Percentiles rank a stretch among this genome's conserved stretches.
phyloP scores from a whole-genome alignment of 2,888 invertebrate genomes.

The Tolmerus cingulatus region DNA sequence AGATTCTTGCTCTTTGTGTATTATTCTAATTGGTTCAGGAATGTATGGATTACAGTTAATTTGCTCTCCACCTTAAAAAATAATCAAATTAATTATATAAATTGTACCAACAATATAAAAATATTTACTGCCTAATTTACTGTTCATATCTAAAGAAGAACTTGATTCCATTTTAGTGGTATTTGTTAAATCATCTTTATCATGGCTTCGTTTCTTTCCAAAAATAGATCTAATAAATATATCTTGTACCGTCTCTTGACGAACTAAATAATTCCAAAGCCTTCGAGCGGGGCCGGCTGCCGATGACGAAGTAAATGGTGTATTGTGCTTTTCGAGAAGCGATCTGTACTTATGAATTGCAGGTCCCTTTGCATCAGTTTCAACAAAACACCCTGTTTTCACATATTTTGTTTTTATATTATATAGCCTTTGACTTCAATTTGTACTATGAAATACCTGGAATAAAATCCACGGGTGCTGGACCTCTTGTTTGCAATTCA shows the following conservation, averaged over 20 bases:
- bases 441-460: conserved; percentile 64
- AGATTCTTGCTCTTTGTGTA: conserved; percentile 98
- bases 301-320: conserved; percentile 84
- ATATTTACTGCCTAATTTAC: conserved; percentile 55
- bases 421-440: not conserved
- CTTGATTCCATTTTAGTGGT: conserved; percentile 52
- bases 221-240: conserved; percentile 96
- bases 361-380: conserved; percentile 77
- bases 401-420: not conserved
- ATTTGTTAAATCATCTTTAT: conserved; percentile 52
- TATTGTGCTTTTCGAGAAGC: conserved; percentile 90
- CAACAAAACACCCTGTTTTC: conserved; percentile 79
- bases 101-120: not conserved
- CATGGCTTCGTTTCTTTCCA: conserved; percentile 73
- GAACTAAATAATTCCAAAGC: conserved; percentile 91
- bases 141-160: conserved; percentile 53
- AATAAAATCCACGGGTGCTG: conserved; percentile 86
- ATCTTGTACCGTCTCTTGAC: conserved; percentile 92
- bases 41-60: conserved; percentile 52
- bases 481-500: conserved; percentile 77
- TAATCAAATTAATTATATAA: conserved; percentile 48
- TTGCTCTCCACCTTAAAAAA: conserved; percentile 49
- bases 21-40: conserved; percentile 89
- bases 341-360: conserved; percentile 93
- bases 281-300: conserved; percentile 80